These are phyloP conservation scores for Sinosuthora webbiana DNA, from an alignment of 2,113 vertebrate genomes.

Conservation along the genomic window DNA sequence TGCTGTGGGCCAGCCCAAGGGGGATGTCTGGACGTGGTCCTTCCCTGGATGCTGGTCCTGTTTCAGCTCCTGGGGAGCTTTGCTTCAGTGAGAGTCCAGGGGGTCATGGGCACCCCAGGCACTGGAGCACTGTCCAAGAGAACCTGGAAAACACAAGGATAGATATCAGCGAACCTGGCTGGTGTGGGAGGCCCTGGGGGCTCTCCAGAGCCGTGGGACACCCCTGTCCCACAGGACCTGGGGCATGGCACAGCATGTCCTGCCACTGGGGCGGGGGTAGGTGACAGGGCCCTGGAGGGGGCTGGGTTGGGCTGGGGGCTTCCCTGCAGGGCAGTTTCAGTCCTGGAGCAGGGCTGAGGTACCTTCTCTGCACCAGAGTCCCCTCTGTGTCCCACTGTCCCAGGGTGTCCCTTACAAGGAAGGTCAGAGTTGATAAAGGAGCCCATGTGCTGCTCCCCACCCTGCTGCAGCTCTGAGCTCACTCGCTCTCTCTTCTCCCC, in stretches of 20 bases:
- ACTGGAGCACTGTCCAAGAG: background rate
- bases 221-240: fast-evolving
- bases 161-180: fast-evolving
- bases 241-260: fast-evolving
- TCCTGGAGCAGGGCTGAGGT: background rate
- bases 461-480: fast-evolving
- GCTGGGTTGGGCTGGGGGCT: background rate
- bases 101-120: background rate
- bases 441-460: background rate
- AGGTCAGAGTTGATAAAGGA: background rate
- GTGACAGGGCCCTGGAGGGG: fast-evolving
- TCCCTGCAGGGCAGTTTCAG: background rate
- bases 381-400: background rate
- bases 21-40: background rate
- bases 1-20: background rate
- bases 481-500: background rate
- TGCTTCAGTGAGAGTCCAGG: background rate
- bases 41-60: background rate
- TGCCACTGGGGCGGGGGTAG: too few species aligned
- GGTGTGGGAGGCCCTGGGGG: background rate
- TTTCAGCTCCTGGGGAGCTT: background rate
- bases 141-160: background rate
- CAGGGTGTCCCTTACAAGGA: fast-evolving
- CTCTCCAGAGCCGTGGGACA: fast-evolving
- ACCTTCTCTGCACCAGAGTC: fast-evolving